These are phyloP conservation scores for Microplitis manilae DNA, from an alignment of 2,888 invertebrate species.

Conservation along the genomic window DNA sequence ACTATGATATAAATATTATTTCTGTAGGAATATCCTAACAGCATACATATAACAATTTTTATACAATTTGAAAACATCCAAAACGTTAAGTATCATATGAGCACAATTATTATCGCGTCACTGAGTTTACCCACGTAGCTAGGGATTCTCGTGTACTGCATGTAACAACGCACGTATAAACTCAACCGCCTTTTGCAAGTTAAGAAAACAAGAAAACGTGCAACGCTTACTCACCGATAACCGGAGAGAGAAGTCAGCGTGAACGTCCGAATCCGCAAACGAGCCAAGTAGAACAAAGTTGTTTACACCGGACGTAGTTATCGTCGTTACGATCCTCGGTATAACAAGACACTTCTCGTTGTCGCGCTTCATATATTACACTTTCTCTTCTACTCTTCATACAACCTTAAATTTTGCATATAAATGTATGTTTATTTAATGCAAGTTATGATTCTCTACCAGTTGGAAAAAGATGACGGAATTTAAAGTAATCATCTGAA, in stretches of 20 bases:
- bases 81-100: conserved; percentile 8
- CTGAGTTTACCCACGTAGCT: conserved; percentile 22
- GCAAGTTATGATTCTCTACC: conserved; percentile 13
- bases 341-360: conserved; percentile 28
- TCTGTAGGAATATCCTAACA: neutral
- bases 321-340: conserved; percentile 25
- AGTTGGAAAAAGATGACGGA: conserved; percentile 8
- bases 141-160: conserved; percentile 18
- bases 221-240: neutral
- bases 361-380: conserved; percentile 15
- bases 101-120: conserved; percentile 28
- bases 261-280: conserved; percentile 29
- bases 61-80: neutral
- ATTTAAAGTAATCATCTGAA: conserved; percentile 14
- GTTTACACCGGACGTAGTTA: conserved; percentile 37
- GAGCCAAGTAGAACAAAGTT: conserved; percentile 28
- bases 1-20: neutral
- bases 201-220: conserved; percentile 10
- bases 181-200: neutral
- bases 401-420: conserved; percentile 25
- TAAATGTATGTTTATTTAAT: conserved; percentile 31
- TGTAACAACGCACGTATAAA: neutral
- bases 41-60: neutral
- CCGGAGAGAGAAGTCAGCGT: conserved; percentile 17
- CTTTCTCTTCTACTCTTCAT: conserved; percentile 12